Conservation (phyloP, 2,797 vertebrate species). For the Hylomyscus alleni region DNA sequence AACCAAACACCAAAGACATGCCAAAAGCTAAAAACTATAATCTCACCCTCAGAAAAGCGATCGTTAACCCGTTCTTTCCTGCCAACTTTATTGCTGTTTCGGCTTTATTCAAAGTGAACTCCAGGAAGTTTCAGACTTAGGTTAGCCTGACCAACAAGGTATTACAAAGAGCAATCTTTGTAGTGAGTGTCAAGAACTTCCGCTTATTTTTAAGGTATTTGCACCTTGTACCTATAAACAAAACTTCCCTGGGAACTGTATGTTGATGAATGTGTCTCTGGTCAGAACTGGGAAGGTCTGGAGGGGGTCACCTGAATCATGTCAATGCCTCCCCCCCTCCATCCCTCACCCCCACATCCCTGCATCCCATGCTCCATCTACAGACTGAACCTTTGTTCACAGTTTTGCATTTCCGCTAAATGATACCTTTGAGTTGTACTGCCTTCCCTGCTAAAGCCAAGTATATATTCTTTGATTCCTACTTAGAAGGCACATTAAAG, state of each 20-base stretch:
- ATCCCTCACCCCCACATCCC: no score
- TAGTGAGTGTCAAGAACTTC: slow-evolving; percentile 11
- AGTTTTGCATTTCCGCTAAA: slow-evolving; percentile 43
- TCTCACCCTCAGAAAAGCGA: not conserved
- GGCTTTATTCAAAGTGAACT: slow-evolving; percentile 38
- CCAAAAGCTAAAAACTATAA: slow-evolving; percentile 15
- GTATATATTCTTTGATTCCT: slow-evolving; percentile 71
- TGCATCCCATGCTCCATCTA: not conserved
- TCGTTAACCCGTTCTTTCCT: not conserved
- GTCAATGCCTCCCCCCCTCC: not conserved
- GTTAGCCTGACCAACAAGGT: not conserved
- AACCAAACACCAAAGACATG: slow-evolving; percentile 7
- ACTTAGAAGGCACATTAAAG: slow-evolving; percentile 57
- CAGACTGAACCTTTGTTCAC: not conserved
- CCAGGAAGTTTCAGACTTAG: not conserved
- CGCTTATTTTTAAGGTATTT: not conserved
- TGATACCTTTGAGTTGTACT: slow-evolving; percentile 40
- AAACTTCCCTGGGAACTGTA: not conserved
- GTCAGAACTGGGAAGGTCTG: slow-evolving; percentile 2
- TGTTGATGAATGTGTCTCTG: not conserved
- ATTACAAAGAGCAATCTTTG: slow-evolving; percentile 19
- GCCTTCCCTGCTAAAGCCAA: slow-evolving; percentile 41
- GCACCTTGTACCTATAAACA: slow-evolving; percentile 7
- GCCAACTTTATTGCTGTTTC: slow-evolving; percentile 6
- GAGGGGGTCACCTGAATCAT: not conserved